Base-by-base conservation (phyloP, 1,140 invertebrate genomes). In the Stegodyphus mimosarum region DNA sequence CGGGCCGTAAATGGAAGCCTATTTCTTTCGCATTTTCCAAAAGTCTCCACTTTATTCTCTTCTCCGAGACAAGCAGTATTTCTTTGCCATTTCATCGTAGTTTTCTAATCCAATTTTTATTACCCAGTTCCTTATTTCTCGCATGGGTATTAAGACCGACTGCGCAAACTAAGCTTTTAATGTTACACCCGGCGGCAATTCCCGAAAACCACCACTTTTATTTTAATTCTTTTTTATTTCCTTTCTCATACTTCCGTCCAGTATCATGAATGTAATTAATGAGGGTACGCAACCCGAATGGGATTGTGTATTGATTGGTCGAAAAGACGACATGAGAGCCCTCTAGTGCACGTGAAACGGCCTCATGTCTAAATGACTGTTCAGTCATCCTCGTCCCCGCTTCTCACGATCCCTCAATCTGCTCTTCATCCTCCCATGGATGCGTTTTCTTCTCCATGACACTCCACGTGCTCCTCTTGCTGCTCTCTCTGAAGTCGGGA, bases 381-480 rank as follows among this genome's bases (percentile, higher is more conserved):
- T 83, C 80, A 83, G 80, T 83, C 80, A 83, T 83, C 71, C 80
- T 67, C 71, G 71, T 83, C 80, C 80, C 33, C 33, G 33, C 33
- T 33, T 74, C 71, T 66, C 49, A 67, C 60, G 71, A 74, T 74
- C 71, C 80, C 52, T 71, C 67, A 71, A 71, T 83, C 71, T 79
- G 77, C 70, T 83, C 80, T 83, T 15, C 70, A 83, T 83, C 80
- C 72, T 83, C 80, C 71, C 80, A 83, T 83, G 80, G 80, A 83
- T n/a, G 55, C 52, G 77, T 33, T 17, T 7, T 13, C 17, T 15
- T 77, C 72, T 83, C 80, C 80, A 74, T 74, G 80, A 74, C 49
- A 74, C 60, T 74, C 80, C 80, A 83, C 80, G 80, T 83, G 80
- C 6, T 83, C 17, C 55, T 81, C 33, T 33, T 33, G 33, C 33